phyloP scores from a whole-genome alignment of 2,113 vertebrate species.

The Cyphomyrus discorhynchus region DNA sequence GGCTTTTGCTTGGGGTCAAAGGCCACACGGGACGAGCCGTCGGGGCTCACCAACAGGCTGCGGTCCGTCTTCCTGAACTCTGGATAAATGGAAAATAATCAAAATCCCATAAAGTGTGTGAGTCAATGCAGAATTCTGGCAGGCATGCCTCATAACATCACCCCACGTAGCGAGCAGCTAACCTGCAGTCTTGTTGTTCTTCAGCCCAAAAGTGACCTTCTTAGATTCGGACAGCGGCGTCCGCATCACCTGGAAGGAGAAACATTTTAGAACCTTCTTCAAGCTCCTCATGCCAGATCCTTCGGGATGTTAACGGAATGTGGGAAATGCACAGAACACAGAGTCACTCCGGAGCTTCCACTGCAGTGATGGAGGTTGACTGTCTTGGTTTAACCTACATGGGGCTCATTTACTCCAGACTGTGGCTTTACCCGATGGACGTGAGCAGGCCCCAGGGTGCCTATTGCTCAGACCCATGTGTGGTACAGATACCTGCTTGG shows the following conservation, averaged over 20 bases:
- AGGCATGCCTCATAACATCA: not conserved
- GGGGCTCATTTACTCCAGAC: not conserved
- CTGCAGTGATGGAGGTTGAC: not conserved
- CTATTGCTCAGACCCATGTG: not conserved
- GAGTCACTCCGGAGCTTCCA: not conserved
- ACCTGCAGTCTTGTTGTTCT: constrained; percentile 76
- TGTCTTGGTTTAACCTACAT: not conserved
- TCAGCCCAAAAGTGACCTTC: constrained; percentile 75
- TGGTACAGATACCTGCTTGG: constrained; percentile 38
- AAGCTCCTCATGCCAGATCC: not conserved
- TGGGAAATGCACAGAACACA: not conserved
- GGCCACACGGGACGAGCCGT: constrained; percentile 72
- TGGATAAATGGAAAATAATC: constrained; percentile 42
- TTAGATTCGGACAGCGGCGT: constrained; percentile 50
- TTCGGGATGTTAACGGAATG: not conserved
- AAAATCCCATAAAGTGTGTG: not conserved
- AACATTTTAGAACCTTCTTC: not conserved
- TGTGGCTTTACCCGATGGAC: not conserved
- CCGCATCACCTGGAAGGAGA: not conserved
- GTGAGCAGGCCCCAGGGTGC: not conserved
- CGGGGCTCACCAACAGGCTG: constrained; percentile 81
- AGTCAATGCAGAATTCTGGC: not conserved
- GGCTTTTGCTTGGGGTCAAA: constrained; percentile 87
- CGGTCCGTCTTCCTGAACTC: constrained; percentile 86
- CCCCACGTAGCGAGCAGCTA: not conserved